Evolutionary conservation across 2,797 vertebrate species (phyloP).

Genomic region (Leptodactylus fallax): DNA sequence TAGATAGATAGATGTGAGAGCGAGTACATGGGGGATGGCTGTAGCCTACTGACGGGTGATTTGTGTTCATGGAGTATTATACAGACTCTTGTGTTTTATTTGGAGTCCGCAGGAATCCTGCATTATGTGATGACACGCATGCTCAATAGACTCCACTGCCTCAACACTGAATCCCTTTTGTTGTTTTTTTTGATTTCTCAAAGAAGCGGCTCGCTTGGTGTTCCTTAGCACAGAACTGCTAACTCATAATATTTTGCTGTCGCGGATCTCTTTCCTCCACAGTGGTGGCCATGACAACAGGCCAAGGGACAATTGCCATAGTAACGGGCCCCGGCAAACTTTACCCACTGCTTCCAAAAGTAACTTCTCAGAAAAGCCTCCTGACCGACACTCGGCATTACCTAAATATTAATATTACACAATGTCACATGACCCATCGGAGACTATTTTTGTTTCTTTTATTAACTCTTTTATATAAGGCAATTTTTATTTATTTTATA

Average conservation of each 20-base stretch:
- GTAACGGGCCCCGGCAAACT: conserved; percentile 66
- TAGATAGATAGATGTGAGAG: neutral
- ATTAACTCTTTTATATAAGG: neutral
- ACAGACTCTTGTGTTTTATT: conserved; percentile 74
- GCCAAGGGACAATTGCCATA: conserved; percentile 73
- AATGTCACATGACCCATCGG: neutral
- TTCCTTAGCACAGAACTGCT: conserved; percentile 79
- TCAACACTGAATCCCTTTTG: conserved; percentile 78
- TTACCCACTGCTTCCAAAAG: conserved; percentile 55
- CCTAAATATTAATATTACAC: neutral
- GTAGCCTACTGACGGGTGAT: conserved; percentile 71
- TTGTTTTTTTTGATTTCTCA: conserved; percentile 78
- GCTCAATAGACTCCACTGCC: conserved; percentile 78
- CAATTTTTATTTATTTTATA: neutral
- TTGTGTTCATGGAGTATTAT: conserved; percentile 62
- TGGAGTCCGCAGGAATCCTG: conserved; percentile 80
- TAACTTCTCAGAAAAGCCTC: conserved; percentile 26
- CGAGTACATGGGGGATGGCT: conserved; percentile 47
- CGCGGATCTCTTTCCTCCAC: conserved; percentile 73
- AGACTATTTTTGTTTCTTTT: neutral
- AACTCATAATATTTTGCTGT: conserved; percentile 76
- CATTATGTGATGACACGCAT: conserved; percentile 76
- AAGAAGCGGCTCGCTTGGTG: conserved; percentile 78
- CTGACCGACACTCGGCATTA: neutral
- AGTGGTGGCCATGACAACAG: conserved; percentile 75